These are phyloP conservation scores for Diglossa cyanea DNA, from an alignment of 2,797 vertebrate species.

Conservation along the genomic window DNA sequence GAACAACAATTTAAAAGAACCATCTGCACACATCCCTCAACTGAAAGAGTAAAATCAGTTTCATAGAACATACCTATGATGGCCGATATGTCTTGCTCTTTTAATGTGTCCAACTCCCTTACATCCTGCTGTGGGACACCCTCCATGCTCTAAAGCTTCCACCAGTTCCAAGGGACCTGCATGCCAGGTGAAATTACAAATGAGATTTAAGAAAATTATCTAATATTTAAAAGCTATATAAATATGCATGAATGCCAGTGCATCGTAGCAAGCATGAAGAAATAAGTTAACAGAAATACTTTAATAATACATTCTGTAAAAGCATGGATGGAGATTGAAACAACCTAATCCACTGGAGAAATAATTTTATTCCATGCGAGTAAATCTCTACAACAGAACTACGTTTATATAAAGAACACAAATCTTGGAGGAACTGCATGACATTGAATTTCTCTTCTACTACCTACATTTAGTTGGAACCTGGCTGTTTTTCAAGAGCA, in stretches of 20 bases:
- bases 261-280: background rate
- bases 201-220: background rate
- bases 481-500: background rate
- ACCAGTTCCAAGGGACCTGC: slow-evolving; percentile 80
- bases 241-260: background rate
- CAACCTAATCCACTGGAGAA: background rate
- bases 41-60: background rate
- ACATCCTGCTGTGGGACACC: slow-evolving; percentile 83
- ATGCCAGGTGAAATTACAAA: background rate
- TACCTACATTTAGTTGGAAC: background rate
- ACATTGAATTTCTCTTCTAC: background rate
- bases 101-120: slow-evolving; percentile 84
- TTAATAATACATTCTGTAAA: background rate
- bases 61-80: slow-evolving; percentile 79
- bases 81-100: slow-evolving; percentile 80
- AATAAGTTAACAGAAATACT: background rate
- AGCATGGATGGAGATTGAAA: background rate
- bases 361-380: background rate
- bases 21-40: background rate
- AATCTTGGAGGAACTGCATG: background rate
- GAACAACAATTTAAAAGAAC: background rate
- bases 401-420: background rate
- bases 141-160: slow-evolving; percentile 80
- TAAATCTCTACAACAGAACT: background rate
- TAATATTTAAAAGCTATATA: background rate